Percentiles rank a stretch among this genome's conserved stretches.
Conservation (phyloP, 2,888 invertebrate genomes). For the Sarcophaga rosellei region DNA sequence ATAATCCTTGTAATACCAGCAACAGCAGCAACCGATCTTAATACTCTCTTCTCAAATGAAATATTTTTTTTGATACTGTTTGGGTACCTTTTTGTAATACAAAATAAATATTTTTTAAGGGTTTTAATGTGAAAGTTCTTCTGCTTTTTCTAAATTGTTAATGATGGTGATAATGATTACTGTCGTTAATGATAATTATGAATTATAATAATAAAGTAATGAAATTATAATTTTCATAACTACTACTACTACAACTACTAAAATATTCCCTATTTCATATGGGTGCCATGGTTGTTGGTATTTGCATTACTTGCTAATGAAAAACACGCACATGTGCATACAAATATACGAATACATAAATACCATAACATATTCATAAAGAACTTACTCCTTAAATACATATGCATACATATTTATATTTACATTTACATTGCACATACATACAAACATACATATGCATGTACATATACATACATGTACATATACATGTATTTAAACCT, state of each 20-base stretch:
- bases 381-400: neutral
- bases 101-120: neutral
- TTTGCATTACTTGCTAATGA: neutral
- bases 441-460: neutral
- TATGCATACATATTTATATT: neutral
- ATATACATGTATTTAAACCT: neutral
- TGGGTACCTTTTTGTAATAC: neutral
- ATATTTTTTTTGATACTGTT: neutral
- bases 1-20: constrained; percentile 18
- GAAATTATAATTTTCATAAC: constrained; percentile 47
- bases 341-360: neutral
- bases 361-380: too few relatives aligned
- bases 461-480: neutral
- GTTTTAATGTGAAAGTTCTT: neutral
- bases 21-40: constrained; percentile 15
- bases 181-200: constrained; percentile 1
- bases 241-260: neutral
- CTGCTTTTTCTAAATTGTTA: neutral
- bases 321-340: neutral
- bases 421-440: neutral
- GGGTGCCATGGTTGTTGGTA: neutral
- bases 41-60: neutral
- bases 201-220: constrained; percentile 28
- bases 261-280: constrained; percentile 13
- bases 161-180: neutral